Evolutionary conservation across 2,797 vertebrate genomes (phyloP), one percentile per base, ranked within the genome.

Genomic region (Phrynocephalus vlangalii): DNA sequence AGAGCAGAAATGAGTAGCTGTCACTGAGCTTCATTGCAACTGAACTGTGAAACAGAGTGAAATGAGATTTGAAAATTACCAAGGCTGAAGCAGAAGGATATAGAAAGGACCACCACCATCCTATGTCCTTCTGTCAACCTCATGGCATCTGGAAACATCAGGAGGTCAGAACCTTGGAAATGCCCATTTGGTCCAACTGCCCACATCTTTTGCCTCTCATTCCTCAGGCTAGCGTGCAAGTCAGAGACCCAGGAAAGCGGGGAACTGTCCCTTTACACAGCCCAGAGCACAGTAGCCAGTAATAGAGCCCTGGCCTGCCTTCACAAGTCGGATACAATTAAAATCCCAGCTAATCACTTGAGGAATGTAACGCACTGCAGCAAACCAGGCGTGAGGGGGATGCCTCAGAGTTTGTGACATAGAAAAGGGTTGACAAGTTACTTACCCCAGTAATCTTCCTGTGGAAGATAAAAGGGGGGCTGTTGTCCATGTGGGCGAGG

Each of bases 361-460:
- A 90, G 85, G 92, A 93, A 94, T 94, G 83, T 63, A 18, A 24
- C 13, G 26, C 48, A 77, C 28, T 76, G 84, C 18, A 30, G 71
- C 71, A 60, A 16, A 44, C 18, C n/a, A 56, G 26, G 11, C n/a
- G 72, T 30, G 28, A 79, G 72, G 60, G 38, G 66, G 56, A 63
- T 13, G 52, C 70, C 38, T 88, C 26, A 66, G 10, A 20, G 20
- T 52, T 30, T 22, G 50, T 10, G 67, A 72, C 48, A 76, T 30
- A 76, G 18, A 13, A 66, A 82, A 60, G 26, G 66, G 48, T 82
- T 52, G 44, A 16, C 60, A 77, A 0, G 84, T 1, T 22, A 82
- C 94, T 95, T 93, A 95, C 94, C 94, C 88, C 89, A 0, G 83
- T 11, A 80, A 92, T 78, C 89, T 81, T 86, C 88, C 88, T 28